A percentile compares a stretch with the other conserved stretches of the same genome.
Conservation (phyloP, 2,888 invertebrate genomes). For the Lathronympha strigana region DNA sequence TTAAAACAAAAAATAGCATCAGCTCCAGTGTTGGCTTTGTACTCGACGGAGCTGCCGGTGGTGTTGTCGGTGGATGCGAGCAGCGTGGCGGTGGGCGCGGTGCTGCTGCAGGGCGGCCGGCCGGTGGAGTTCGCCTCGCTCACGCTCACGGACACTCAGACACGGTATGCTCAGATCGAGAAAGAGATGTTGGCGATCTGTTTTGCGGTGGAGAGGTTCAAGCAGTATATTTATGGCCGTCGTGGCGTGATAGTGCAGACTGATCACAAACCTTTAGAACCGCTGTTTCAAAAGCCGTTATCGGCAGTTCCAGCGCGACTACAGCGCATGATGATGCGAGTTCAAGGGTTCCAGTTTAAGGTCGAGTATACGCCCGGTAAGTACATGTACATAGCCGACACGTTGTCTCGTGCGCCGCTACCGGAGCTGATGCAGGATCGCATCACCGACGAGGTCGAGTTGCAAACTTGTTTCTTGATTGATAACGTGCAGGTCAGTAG, state of each 20-base stretch:
- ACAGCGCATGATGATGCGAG: slow-evolving; percentile 15
- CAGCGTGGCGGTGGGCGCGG: neutral
- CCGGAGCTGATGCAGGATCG: slow-evolving; percentile 1
- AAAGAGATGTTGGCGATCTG: slow-evolving; percentile 34
- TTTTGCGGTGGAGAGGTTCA: slow-evolving; percentile 37
- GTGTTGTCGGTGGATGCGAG: neutral
- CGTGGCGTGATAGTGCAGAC: slow-evolving; percentile 47
- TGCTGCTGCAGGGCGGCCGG: no score
- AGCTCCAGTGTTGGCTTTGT: slow-evolving; percentile 4
- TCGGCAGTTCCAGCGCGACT: slow-evolving; percentile 6
- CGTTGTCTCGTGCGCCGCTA: neutral
- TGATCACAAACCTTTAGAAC: slow-evolving; percentile 55
- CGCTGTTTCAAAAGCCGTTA: slow-evolving; percentile 46
- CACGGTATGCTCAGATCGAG: no score
- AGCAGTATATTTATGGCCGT: slow-evolving; percentile 41
- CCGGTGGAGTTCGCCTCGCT: no score
- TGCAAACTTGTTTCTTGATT: slow-evolving; percentile 16
- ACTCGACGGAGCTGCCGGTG: neutral
- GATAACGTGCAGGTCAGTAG: slow-evolving; percentile 5
- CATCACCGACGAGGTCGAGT: slow-evolving; percentile 3
- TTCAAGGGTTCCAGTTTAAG: neutral
- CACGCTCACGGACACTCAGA: no score
- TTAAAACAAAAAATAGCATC: neutral
- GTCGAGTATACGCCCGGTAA: slow-evolving; percentile 7
- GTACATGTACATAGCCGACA: slow-evolving; percentile 10